Base-by-base conservation (phyloP, 2,888 invertebrate genomes). In the Drosophila borborema region DNA sequence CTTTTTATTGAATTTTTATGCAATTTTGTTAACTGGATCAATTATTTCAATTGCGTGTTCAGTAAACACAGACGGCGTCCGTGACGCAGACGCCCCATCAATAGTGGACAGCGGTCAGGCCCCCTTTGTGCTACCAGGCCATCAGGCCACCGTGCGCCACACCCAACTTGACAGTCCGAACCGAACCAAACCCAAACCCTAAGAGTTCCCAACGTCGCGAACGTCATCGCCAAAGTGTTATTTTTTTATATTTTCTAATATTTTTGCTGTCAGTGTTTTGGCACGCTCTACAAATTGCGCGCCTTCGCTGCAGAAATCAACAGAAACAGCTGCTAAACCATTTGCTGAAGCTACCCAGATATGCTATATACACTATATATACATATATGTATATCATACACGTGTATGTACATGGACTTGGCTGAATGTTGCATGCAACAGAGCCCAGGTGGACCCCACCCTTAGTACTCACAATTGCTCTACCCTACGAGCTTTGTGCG, bases 21-120 rank as follows among this genome's bases (percentile, higher is more conserved):
- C 89, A 90, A 88, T 90, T 90, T 86, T 80, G 82, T 90, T 88
- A 88, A 88, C 88, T 88, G 77, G 89, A 90, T 88, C 90, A 88
- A 88, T 88, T 88, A 90, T 82, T 86, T 78, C 63, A 86, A 90
- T 88, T 83, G 89, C 89, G 89, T 88, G 89, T 73, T 89, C 81
- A 70, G 86, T 89, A 90, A 86, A 90, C 88, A 86, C 90, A 86
- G 80, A 68, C 72, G 61, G 64, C 68, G 72, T 51, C 64, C 71
- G 59, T 72, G 81, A 74, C 80, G 75, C 79, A 77, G 64, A 63
- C 43, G 53, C 55, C 55, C 54, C 70, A 77, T 77, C 80, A 70
- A 78, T 77, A 68, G 72, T 66, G 70, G 49, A 51, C 65, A 70
- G 55, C 46, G 77, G 79, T 76, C 79, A 80, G 65, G 80, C 79